A percentile compares a stretch with the other conserved stretches of the same genome.
Conservation (phyloP, 2,113 vertebrate genomes). For the Brachirus orientalis region DNA sequence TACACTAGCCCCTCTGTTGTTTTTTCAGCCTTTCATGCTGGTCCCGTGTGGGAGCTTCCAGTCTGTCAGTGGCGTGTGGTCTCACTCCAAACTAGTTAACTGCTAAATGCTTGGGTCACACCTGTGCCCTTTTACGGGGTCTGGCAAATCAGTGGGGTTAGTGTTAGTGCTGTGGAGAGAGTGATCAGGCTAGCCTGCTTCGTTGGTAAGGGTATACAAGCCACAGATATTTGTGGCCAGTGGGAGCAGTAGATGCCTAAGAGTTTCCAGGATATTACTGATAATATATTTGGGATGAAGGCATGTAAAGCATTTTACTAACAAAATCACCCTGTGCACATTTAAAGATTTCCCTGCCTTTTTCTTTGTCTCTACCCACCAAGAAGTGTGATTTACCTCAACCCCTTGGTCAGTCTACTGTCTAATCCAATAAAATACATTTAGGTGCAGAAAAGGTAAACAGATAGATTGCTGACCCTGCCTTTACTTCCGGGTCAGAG, state of each 20-base stretch:
- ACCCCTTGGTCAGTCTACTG: slow-evolving; percentile 44
- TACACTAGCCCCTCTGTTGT: slow-evolving; percentile 48
- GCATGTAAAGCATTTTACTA: too few relatives aligned
- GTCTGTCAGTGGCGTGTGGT: slow-evolving; percentile 77
- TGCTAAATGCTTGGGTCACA: slow-evolving; percentile 75
- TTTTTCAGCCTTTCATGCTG: slow-evolving; percentile 31
- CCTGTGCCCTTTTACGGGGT: slow-evolving; percentile 77
- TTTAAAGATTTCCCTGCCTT: not conserved
- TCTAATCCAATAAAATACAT: slow-evolving; percentile 67
- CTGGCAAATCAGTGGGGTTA: slow-evolving; percentile 68
- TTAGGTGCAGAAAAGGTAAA: slow-evolving; percentile 68
- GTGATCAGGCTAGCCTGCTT: slow-evolving; percentile 36
- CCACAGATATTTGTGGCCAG: slow-evolving; percentile 15
- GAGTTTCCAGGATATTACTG: not conserved
- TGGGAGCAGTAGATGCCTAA: not conserved
- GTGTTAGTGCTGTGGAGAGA: slow-evolving; percentile 43
- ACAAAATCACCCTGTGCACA: too few relatives aligned
- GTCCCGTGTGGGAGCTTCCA: slow-evolving; percentile 64
- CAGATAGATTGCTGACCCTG: slow-evolving; percentile 74
- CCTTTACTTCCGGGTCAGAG: slow-evolving; percentile 80
- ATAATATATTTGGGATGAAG: not conserved
- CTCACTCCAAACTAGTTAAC: slow-evolving; percentile 73
- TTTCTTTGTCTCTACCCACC: not conserved
- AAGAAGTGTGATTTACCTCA: slow-evolving; percentile 22
- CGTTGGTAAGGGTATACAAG: slow-evolving; percentile 32